These are phyloP conservation scores for Callipepla squamata DNA, from an alignment of 2,113 vertebrate genomes.

Conservation along the genomic window DNA sequence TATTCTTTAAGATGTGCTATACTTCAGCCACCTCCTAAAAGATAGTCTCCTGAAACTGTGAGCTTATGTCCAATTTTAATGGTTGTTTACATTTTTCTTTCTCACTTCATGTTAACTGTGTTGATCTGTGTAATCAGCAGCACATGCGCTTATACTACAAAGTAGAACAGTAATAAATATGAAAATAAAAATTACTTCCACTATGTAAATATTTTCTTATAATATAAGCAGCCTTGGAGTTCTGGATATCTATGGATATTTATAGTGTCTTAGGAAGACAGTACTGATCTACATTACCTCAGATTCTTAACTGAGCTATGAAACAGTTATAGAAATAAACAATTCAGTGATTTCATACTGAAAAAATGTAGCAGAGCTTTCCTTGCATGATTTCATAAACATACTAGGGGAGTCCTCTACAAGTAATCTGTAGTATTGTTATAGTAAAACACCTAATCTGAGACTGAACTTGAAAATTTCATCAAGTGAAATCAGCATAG, in stretches of 20 bases:
- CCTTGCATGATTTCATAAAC: accelerated
- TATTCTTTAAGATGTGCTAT: background rate
- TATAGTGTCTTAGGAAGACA: background rate
- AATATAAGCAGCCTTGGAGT: background rate
- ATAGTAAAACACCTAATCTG: background rate
- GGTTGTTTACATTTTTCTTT: background rate
- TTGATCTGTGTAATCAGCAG: background rate
- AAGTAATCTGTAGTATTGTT: background rate
- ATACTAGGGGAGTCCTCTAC: background rate
- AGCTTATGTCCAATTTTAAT: background rate
- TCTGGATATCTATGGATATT: background rate
- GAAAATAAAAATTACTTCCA: background rate
- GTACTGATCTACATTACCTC: background rate
- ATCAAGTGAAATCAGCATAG: background rate
- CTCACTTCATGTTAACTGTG: background rate
- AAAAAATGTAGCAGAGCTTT: background rate
- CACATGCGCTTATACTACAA: background rate
- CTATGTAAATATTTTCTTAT: background rate
- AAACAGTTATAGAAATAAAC: background rate
- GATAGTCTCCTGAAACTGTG: background rate
- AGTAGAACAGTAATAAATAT: background rate
- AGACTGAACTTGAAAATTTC: background rate
- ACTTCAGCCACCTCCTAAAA: background rate
- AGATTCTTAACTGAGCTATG: background rate
- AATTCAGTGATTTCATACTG: background rate